These are phyloP conservation scores for Enteromius unitaeniatus DNA, from an alignment of 2,797 vertebrate species.

Conservation along the genomic window DNA sequence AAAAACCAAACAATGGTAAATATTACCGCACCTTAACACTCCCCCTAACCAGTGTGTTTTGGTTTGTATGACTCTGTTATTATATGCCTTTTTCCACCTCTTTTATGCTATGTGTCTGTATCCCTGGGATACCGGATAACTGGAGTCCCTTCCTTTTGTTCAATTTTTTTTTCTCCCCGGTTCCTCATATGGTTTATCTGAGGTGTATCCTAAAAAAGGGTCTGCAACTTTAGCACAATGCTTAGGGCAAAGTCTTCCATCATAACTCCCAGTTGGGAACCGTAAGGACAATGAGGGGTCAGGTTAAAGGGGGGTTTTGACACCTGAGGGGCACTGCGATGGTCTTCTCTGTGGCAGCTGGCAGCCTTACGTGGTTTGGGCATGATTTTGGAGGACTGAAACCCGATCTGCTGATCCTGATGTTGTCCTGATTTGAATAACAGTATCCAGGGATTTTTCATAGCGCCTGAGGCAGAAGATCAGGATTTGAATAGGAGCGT, in stretches of 20 bases:
- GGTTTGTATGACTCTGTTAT: constrained; percentile 7
- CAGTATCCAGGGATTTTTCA: constrained; percentile 54
- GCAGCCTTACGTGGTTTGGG: constrained; percentile 38
- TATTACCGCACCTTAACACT: background rate
- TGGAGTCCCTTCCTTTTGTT: constrained; percentile 25
- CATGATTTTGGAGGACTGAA: constrained; percentile 37
- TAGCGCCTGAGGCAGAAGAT: constrained; percentile 50
- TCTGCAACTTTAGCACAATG: constrained; percentile 52
- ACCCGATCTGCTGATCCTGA: constrained; percentile 50
- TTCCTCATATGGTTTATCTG: constrained; percentile 33
- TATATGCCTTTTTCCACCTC: background rate
- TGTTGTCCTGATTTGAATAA: constrained; percentile 57
- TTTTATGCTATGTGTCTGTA: constrained; percentile 3
- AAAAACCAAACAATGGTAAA: background rate
- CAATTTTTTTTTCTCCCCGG: background rate
- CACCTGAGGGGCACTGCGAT: constrained; percentile 42
- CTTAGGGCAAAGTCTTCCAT: constrained; percentile 53
- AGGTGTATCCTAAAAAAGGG: constrained; percentile 45
- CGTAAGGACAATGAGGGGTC: constrained; percentile 52
- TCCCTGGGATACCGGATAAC: constrained; percentile 17
- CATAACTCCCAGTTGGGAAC: constrained; percentile 48
- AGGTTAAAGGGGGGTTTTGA: constrained; percentile 31
- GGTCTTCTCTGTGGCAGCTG: constrained; percentile 52
- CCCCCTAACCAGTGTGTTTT: background rate
- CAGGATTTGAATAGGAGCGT: constrained; percentile 54